Evolutionary conservation across 2,797 vertebrate species (phyloP), one percentile per base, ranked within the genome.

Genomic region (Danio jaintianensis): DNA sequence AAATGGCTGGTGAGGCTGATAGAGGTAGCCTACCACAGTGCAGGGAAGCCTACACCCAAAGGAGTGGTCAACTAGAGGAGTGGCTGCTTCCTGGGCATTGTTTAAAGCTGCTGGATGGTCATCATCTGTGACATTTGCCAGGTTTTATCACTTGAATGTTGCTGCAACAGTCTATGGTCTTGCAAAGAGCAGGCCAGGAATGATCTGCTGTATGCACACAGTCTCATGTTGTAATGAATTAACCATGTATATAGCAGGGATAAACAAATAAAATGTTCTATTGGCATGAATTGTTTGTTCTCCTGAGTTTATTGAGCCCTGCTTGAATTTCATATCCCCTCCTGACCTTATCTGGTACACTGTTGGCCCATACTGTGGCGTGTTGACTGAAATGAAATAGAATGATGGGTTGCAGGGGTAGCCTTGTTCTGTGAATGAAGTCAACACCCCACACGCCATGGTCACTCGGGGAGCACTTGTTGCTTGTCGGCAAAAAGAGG

Each of bases 371-470:
- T 43, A 72, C 29, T 52, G 47, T 55, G 50, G 52, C 4, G 0
- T 40, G 67, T 53, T 70, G 48, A 70, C 48, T 53, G 67, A 53
- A 9, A 40, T 53, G 8, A 70, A 53, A 70, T 18, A 53, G 4
- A 70, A 52, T 13, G 0, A 40, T 4, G 7, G 69, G 52, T 56
- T 71, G 71, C 16, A 3, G 3, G 9, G 50, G 10, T 55, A 20
- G 71, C 68, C 36, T 20, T n/a, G 36, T 55, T 71, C 50, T 55
- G 11, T 56, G 36, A 71, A 56, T 71, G 36, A 71, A 43, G 36
- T 71, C 36, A 71, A 55, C 68, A 55, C 9, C 9, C 36, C 69
- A 71, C 29, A 11, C 4, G 0, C 29, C 2, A 47, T 70, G 22
- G 48, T 53, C 29, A 70, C 10, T 40, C 10, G 0, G 15, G n/a